Evolutionary conservation across 2,888 invertebrate species (phyloP), one percentile per base, ranked within the genome.

Genomic region (Junonia oenone): DNA sequence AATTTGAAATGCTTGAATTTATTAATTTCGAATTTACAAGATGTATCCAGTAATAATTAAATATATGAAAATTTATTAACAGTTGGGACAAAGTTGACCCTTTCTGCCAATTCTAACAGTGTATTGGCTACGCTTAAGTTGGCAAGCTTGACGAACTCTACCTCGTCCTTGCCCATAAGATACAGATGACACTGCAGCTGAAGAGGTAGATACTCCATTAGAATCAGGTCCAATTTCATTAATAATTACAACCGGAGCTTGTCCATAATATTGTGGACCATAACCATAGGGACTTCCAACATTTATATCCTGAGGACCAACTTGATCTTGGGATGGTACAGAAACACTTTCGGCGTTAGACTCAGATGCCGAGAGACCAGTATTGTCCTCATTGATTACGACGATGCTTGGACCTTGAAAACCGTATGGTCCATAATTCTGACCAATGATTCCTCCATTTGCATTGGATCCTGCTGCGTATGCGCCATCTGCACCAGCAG

Each of bases 11-110:
- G 79, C 81, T 65, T 67, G 59, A 63, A 67, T 75, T 73, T 83
- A 81, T 75, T 79, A 54, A 63, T 9, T 13, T 19, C 8, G 14
- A 27, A 59, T 13, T 72, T 33, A 40, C 29, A 81, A 79, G 76
- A 83, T 82, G 82, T 80, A 83, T 81, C 78, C 77, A 71, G 51
- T 46, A 54, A 60, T 59, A 62, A 50, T n/a, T 29, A 37, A 45
- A 35, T 31, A 17, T 46, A 27, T 19, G 11, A 26, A 48, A 15
- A 5, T n/a, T 46, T 63, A 54, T 68, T 76, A 85, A 65, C 87
- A 88, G 38, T 71, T 73, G 14, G 62, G 57, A 59, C 84, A 87
- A 45, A 73, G 74, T 26, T 63, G 66, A 51, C 76, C 74, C 51
- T 71, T 72, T 48, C 69, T 71, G 48, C 77, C 75, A 45, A 73